Percentiles rank a stretch among this genome's conserved stretches.
Conservation (phyloP, 2,113 vertebrate species). For the Tachuris rubrigastra region DNA sequence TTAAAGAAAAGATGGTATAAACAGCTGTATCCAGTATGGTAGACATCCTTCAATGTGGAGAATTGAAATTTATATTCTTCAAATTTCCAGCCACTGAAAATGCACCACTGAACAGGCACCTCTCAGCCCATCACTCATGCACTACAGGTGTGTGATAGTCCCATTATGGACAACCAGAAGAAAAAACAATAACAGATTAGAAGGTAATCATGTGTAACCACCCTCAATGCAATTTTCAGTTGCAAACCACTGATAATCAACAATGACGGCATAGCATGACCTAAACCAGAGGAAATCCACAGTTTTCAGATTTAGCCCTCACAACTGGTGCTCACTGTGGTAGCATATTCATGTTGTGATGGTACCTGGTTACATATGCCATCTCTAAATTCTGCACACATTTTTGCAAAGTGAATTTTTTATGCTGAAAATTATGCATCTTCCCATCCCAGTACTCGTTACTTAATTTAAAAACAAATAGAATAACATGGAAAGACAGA, state of each 20-base stretch:
- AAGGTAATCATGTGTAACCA: neutral
- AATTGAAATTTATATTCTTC: neutral
- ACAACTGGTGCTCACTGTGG: neutral
- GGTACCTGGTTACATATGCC: neutral
- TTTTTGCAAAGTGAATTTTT: neutral
- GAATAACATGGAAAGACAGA: neutral
- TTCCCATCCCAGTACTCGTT: neutral
- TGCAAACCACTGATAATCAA: neutral
- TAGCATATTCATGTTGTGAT: neutral
- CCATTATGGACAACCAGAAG: neutral
- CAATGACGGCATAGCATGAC: neutral
- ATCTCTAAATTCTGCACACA: neutral
- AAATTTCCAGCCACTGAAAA: neutral
- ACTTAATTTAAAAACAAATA: neutral
- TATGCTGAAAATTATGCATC: neutral
- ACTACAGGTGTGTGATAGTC: neutral
- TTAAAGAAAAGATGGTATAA: neutral
- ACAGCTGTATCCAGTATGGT: neutral
- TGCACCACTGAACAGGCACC: neutral
- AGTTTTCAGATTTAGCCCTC: neutral
- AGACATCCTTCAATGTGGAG: neutral
- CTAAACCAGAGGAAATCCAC: neutral
- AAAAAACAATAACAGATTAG: neutral
- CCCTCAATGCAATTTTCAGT: neutral
- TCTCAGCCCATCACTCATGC: neutral